Evolutionary conservation across 1,140 invertebrate species (phyloP).

Genomic region (Anoplolepis gracilipes): DNA sequence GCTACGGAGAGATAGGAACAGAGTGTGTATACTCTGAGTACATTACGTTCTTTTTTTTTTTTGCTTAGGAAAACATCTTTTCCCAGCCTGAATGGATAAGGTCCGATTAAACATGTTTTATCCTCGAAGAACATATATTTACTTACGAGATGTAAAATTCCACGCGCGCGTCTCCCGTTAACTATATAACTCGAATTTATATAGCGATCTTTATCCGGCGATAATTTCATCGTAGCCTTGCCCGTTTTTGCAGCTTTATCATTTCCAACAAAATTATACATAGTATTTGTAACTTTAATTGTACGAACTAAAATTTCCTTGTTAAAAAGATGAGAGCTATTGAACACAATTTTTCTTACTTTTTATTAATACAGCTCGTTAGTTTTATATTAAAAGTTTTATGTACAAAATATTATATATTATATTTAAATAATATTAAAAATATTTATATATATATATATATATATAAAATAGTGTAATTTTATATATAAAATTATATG

Average conservation of each 20-base stretch:
- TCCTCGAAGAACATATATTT: not conserved
- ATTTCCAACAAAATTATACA: not conserved
- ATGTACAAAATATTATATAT: no score
- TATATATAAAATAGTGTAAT: no score
- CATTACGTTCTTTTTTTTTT: conserved; percentile 38
- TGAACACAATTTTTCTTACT: not conserved
- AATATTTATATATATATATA: no score
- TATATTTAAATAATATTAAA: not conserved
- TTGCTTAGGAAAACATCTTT: conserved; percentile 21
- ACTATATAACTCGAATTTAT: conserved; percentile 1
- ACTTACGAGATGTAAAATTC: not conserved
- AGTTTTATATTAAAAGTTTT: no score
- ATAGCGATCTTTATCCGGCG: not conserved
- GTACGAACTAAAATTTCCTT: not conserved
- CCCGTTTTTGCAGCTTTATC: not conserved
- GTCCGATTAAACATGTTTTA: conserved; percentile 14
- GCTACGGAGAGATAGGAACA: conserved; percentile 6
- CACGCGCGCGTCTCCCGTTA: not conserved
- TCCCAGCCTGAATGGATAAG: not conserved
- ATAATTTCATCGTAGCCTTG: not conserved
- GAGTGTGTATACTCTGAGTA: not conserved
- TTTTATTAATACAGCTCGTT: not conserved
- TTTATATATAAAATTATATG: no score
- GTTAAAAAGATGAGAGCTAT: not conserved
- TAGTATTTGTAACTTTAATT: not conserved